phyloP scores from a whole-genome alignment of 2,888 invertebrate species.

The Muscina levida region DNA sequence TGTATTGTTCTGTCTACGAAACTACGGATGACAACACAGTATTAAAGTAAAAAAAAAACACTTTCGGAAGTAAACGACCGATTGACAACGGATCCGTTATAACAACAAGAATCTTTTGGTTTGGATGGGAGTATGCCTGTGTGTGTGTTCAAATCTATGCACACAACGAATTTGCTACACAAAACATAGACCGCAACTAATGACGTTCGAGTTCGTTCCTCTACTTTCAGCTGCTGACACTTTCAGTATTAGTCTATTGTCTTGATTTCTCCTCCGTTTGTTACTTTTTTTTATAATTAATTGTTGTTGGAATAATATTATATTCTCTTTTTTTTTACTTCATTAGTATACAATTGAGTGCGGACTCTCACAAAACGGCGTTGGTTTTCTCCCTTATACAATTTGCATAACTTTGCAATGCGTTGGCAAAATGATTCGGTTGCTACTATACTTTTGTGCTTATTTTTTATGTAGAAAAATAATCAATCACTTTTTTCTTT shows the following conservation, averaged over 20 bases:
- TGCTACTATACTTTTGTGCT: conserved; percentile 8
- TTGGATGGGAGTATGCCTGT: background rate
- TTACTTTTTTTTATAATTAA: conserved; percentile 1
- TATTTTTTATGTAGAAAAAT: background rate
- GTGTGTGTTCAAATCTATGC: background rate
- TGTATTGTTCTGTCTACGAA: too few species aligned
- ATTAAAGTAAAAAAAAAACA: too few species aligned
- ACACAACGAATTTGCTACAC: conserved; percentile 44
- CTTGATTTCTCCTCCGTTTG: conserved; percentile 11
- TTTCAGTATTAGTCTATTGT: conserved; percentile 15
- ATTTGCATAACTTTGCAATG: conserved; percentile 30
- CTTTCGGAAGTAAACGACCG: too few species aligned
- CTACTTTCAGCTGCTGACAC: background rate
- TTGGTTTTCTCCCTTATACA: background rate
- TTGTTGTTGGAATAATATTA: background rate
- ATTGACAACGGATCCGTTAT: too few species aligned
- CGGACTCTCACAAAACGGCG: too few species aligned
- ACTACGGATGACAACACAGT: too few species aligned
- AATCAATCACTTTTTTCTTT: background rate
- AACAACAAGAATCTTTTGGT: too few species aligned
- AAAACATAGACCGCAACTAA: conserved; percentile 37
- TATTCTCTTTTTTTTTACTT: too few species aligned
- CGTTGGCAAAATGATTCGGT: conserved; percentile 46
- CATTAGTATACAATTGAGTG: too few species aligned
- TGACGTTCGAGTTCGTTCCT: conserved; percentile 34